Evolutionary conservation across 2,888 invertebrate genomes (phyloP).

Genomic region (Melolontha melolontha): DNA sequence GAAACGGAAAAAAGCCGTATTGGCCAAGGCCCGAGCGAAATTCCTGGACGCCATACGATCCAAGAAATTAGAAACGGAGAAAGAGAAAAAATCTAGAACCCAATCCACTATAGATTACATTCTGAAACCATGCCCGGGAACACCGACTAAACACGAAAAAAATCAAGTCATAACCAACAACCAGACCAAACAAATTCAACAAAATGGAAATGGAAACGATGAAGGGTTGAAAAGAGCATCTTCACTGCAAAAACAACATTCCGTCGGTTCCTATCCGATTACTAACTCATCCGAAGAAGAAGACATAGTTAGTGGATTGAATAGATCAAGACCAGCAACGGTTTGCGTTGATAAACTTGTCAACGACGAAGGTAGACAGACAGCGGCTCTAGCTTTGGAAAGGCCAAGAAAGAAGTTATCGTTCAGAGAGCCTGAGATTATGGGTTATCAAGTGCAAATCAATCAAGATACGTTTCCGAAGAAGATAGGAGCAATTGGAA

Average conservation of each 20-base stretch:
- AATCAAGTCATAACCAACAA: constrained; percentile 55
- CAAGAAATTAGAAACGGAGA: constrained; percentile 46
- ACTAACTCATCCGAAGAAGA: constrained; percentile 57
- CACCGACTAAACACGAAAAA: constrained; percentile 60
- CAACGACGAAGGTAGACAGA: constrained; percentile 62
- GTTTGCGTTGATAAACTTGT: constrained; percentile 59
- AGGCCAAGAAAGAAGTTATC: constrained; percentile 87
- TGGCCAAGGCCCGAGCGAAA: constrained; percentile 61
- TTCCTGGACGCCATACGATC: constrained; percentile 55
- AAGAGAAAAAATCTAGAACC: constrained; percentile 59
- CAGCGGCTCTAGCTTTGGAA: constrained; percentile 66
- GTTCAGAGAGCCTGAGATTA: constrained; percentile 86
- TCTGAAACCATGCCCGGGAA: constrained; percentile 64
- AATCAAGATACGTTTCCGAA: constrained; percentile 43
- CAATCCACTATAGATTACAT: constrained; percentile 67
- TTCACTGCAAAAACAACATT: constrained; percentile 61
- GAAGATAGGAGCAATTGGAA: constrained; percentile 14
- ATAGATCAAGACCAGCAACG: constrained; percentile 58
- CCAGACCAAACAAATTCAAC: constrained; percentile 43
- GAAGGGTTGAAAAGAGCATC: constrained; percentile 45
- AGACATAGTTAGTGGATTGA: constrained; percentile 51
- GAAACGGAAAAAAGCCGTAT: constrained; percentile 66
- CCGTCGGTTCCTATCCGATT: constrained; percentile 61
- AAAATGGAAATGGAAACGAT: constrained; percentile 43
- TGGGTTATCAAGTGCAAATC: constrained; percentile 47